Evolutionary conservation across 2,797 vertebrate species (phyloP).

Genomic region (Scomberomorus guttatus): DNA sequence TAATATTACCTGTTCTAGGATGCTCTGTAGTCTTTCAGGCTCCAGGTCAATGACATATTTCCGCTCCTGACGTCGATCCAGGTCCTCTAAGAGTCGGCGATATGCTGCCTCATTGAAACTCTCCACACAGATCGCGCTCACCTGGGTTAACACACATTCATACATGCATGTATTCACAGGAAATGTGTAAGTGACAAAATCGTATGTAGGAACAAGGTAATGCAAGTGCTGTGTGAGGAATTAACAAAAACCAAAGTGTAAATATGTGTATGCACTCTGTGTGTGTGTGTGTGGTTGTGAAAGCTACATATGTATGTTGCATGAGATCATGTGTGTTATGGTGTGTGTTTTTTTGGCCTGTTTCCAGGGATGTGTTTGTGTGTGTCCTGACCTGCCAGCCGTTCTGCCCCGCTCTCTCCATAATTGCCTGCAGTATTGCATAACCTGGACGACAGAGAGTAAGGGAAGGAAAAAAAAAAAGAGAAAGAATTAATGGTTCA

Average conservation of each 20-base stretch:
- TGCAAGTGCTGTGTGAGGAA: slow-evolving; percentile 23
- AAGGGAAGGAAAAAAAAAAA: slow-evolving; percentile 25
- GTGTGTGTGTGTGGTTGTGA: background rate
- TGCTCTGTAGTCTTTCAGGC: slow-evolving; percentile 94
- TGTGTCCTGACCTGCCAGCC: slow-evolving; percentile 92
- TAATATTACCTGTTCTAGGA: slow-evolving; percentile 92
- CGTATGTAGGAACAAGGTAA: slow-evolving; percentile 2
- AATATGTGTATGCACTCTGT: background rate
- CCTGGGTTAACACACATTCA: slow-evolving; percentile 59
- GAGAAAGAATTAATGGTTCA: slow-evolving; percentile 28
- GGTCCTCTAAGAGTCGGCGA: slow-evolving; percentile 93
- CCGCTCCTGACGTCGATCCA: slow-evolving; percentile 95
- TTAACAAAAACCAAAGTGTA: background rate
- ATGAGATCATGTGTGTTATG: slow-evolving; percentile 12
- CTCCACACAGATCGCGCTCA: slow-evolving; percentile 97
- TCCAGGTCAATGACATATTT: slow-evolving; percentile 97
- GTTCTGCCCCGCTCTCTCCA: slow-evolving; percentile 97
- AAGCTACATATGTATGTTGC: background rate
- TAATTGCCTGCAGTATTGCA: slow-evolving; percentile 97
- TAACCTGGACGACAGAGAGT: slow-evolving; percentile 89
- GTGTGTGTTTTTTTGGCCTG: slow-evolving; percentile 34
- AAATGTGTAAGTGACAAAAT: background rate
- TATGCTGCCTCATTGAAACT: slow-evolving; percentile 97
- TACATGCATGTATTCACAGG: slow-evolving; percentile 6
- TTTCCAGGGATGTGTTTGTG: slow-evolving; percentile 50